phyloP scores from a whole-genome alignment of 2,888 invertebrate genomes.

The Thera obeliscata region DNA sequence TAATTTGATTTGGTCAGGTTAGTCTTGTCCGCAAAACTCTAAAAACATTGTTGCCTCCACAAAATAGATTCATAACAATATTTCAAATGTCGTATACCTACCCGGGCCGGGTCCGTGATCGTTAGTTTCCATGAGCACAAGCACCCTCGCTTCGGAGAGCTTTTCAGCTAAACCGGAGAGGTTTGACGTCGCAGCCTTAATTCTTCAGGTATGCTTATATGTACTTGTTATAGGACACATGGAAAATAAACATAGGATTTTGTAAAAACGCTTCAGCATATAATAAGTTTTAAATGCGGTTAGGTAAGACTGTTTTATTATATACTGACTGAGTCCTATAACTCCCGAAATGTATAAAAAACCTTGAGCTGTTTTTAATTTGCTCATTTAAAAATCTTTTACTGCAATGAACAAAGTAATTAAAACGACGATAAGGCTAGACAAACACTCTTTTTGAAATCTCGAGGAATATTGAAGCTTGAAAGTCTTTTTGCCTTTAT shows the following conservation, averaged over 20 bases:
- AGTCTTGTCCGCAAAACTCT: background rate
- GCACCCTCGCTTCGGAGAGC: slow-evolving; percentile 34
- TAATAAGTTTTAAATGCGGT: background rate
- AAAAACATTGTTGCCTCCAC: slow-evolving; percentile 3
- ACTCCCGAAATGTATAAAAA: too few relatives aligned
- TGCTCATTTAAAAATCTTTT: too few relatives aligned
- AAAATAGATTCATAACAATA: slow-evolving; percentile 27
- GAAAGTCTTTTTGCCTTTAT: slow-evolving; percentile 8
- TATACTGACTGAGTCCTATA: too few relatives aligned
- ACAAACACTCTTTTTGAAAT: background rate
- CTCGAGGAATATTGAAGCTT: background rate
- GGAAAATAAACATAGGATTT: background rate
- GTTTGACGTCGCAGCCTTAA: slow-evolving; percentile 31
- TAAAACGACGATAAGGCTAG: background rate
- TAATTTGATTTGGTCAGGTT: too few relatives aligned
- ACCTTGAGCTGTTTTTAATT: too few relatives aligned
- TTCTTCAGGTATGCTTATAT: slow-evolving; percentile 21
- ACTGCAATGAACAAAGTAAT: slow-evolving; percentile 2
- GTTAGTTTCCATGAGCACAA: slow-evolving; percentile 44
- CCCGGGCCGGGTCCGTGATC: slow-evolving; percentile 21
- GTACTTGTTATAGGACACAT: slow-evolving; percentile 22
- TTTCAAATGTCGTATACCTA: slow-evolving; percentile 15
- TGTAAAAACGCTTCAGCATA: background rate
- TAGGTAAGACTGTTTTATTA: background rate
- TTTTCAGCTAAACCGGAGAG: slow-evolving; percentile 39